A percentile compares a stretch with the other conserved stretches of the same genome.
Evolutionary conservation across 2,113 vertebrate species (phyloP).

Genomic region (Chlamydotis undulata): DNA sequence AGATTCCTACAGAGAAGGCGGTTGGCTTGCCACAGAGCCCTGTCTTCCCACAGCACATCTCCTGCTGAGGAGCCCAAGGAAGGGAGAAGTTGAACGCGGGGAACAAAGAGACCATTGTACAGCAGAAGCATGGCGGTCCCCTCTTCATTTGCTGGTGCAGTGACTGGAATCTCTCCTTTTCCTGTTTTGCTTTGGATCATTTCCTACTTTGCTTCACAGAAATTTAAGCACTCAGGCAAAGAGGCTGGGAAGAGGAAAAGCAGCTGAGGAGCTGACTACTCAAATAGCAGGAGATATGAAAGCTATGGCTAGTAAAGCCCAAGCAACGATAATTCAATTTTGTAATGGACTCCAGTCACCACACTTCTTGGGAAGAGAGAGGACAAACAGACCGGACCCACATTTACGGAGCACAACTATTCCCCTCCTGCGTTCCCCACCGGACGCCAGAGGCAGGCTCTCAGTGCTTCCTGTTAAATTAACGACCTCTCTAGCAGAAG

Average conservation of each 20-base stretch:
- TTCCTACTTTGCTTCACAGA: background rate
- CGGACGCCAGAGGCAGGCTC: background rate
- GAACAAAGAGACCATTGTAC: background rate
- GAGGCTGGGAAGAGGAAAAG: background rate
- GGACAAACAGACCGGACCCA: background rate
- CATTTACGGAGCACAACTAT: rapidly evolving
- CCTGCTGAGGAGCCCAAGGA: background rate
- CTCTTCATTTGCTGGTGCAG: background rate
- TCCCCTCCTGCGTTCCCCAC: background rate
- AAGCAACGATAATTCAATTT: background rate
- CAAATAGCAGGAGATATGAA: rapidly evolving
- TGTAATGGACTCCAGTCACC: background rate
- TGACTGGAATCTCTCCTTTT: background rate
- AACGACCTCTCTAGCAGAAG: background rate
- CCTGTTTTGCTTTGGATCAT: background rate
- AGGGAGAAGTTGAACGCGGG: background rate
- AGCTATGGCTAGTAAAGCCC: background rate
- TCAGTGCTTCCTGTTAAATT: rapidly evolving
- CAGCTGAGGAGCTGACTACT: background rate
- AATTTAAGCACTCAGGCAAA: rapidly evolving
- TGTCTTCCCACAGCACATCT: background rate
- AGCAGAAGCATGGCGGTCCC: background rate
- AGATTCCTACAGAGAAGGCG: background rate
- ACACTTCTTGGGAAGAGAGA: background rate
- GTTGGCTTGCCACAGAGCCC: background rate